These are phyloP conservation scores for Eupithecia exiguata DNA, from an alignment of 2,888 invertebrate species.

Conservation along the genomic window DNA sequence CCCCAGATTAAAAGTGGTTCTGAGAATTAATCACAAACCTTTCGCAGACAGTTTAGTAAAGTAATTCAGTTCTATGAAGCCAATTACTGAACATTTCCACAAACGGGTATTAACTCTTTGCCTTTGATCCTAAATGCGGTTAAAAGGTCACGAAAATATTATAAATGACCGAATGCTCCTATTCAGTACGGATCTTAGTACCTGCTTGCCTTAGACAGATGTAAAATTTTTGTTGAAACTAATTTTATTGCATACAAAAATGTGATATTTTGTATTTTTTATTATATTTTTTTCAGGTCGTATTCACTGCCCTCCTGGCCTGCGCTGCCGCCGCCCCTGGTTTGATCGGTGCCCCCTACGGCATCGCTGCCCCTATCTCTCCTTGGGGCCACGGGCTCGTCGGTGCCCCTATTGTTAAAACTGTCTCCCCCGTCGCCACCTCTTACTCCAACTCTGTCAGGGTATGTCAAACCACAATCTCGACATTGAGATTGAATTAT, in stretches of 20 bases:
- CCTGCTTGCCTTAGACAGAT: not conserved
- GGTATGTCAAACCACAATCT: slow-evolving; percentile 60
- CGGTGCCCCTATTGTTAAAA: slow-evolving; percentile 73
- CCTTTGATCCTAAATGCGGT: not conserved
- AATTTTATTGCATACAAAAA: not conserved
- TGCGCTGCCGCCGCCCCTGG: slow-evolving; percentile 75
- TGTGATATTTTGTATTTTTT: not conserved
- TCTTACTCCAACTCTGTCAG: slow-evolving; percentile 87
- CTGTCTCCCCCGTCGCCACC: slow-evolving; percentile 84
- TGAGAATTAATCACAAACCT: slow-evolving; percentile 6
- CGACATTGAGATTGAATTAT: not conserved
- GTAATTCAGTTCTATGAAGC: not conserved
- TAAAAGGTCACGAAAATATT: not conserved
- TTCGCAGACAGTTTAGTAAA: slow-evolving; percentile 10
- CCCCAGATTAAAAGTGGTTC: slow-evolving; percentile 4
- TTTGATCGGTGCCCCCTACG: slow-evolving; percentile 63
- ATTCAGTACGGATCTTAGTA: not conserved
- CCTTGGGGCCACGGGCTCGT: slow-evolving; percentile 67
- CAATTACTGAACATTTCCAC: not conserved
- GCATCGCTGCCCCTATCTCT: slow-evolving; percentile 53
- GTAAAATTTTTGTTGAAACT: not conserved
- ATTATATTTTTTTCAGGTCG: slow-evolving; percentile 65
- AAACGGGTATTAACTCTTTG: not conserved
- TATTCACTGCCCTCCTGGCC: slow-evolving; percentile 79
- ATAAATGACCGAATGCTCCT: not conserved